These are phyloP conservation scores for Brachionus koreanus DNA, from an alignment of 1,140 invertebrate genomes.

Conservation along the genomic window DNA sequence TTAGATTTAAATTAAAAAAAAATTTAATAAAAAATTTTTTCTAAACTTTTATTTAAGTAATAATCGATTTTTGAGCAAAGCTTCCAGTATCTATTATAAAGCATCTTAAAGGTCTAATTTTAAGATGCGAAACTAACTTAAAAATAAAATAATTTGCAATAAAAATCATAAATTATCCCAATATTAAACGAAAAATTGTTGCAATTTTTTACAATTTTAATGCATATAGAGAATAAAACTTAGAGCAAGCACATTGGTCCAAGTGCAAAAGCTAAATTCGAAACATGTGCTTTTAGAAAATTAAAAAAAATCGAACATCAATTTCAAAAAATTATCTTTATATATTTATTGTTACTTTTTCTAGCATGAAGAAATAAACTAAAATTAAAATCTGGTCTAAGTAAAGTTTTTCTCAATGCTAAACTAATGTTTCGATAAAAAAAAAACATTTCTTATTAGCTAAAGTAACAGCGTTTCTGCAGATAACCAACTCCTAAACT, in stretches of 20 bases:
- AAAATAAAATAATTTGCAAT: conserved; percentile 32
- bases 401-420: background rate
- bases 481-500: conserved; percentile 33
- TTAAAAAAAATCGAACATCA: background rate
- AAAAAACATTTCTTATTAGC: background rate
- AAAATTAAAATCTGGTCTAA: background rate
- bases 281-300: conserved; percentile 13
- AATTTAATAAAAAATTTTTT: no score
- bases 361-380: background rate
- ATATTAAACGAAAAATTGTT: background rate
- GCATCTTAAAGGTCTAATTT: no score
- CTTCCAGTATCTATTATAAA: background rate
- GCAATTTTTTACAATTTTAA: background rate
- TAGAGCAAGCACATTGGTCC: background rate
- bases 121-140: conserved; percentile 1
- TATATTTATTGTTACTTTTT: no score
- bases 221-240: background rate
- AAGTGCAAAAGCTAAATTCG: background rate
- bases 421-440: conserved; percentile 9
- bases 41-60: no score
- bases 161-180: conserved; percentile 23
- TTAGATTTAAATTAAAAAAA: no score
- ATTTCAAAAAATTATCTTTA: background rate
- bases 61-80: background rate
- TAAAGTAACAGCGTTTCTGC: background rate